Evolutionary conservation across 1,140 invertebrate species (phyloP), one percentile per base, ranked within the genome.

Genomic region (Scaptomyza graminum): DNA sequence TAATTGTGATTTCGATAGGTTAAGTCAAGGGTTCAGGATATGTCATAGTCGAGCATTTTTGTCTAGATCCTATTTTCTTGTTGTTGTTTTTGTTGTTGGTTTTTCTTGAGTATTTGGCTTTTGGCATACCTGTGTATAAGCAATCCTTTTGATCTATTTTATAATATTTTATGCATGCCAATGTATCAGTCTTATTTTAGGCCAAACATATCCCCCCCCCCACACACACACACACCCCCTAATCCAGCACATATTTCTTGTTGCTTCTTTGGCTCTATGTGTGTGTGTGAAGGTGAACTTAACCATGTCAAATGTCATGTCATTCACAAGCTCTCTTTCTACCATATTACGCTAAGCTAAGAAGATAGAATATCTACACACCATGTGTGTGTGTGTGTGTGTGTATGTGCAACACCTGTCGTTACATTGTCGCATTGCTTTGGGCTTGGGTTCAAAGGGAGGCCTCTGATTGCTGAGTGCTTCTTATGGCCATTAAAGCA

Each of bases 71-170:
- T 6, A 39, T 18, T 50, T 18, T 16, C 6, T 28, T 37, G n/a
- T 46, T 37, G 50, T 16, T 18, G 18, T 61, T 68, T 47, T 15
- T 39, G 39, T 1, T 3, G 43, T 28, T 49, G 15, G 52, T 28
- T 49, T 13, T 28, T 50, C 46, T 31, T 46, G 61, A 64, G 34
- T 39, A 41, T 41, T 41, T 41, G 37, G 37, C 37, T 34, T 22
- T 34, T 18, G 22, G 22, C 46, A 49, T 55, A 55, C 71, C 71
- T 74, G 70, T 74, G 70, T 72, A 72, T 71, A 78, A 71, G 70
- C 82, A 87, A 87, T 81, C 74, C 77, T 81, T 85, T 85, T 85
- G 82, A 87, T 80, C 77, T 75, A 81, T 85, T 34, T 34, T 85
- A 76, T 69, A 63, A 71, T 70, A 85, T 68, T 81, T 81, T 74